Evolutionary conservation across 2,888 invertebrate species (phyloP), one percentile per base, ranked within the genome.

Genomic region (Dolichomitus sp.): DNA sequence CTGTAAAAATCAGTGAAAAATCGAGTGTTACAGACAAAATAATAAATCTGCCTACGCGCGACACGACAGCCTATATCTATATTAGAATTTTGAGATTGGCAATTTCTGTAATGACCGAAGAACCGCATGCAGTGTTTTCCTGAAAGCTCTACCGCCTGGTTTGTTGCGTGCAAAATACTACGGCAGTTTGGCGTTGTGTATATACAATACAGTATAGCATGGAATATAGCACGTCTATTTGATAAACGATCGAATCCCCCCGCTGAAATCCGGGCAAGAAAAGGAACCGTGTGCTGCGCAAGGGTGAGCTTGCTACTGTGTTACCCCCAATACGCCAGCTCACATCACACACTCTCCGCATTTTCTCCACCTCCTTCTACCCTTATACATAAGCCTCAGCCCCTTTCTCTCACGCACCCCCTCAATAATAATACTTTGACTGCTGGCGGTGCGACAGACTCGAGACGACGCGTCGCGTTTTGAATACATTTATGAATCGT

Each of bases 161-260:
- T 40, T 33, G 33, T 14, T n/a, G 48, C 66, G 14, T 52, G 40
- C 63, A 50, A 74, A 59, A 48, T 75, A 68, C 37, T n/a, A 61
- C 19, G 37, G 19, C 27, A 61, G 61, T 73, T 72, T 68, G 61
- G 17, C 1, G 17, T 17, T 14, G 54, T 23, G 37, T 42, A 5
- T 30, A n/a, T 33, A 27, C n/a, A 61, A 7, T 33, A 11, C 12
- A 33, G 42, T 72, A n/a, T 48, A 30, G 42, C 27, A 48, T 45
- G 63, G 48, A 76, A 66, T 74, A 69, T 61, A 52, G 54, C 72
- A 76, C 90, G 90, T 92, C 89, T 92, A 89, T 91, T 92, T 93
- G 93, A 93, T 91, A 92, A 93, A 93, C 92, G 93, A 92, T 93
- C 92, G 89, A 91, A 91, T 91, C 90, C 89, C 89, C 91, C 89